Evolutionary conservation across 2,888 invertebrate genomes (phyloP).

Genomic region (Luffia ferchaultella): DNA sequence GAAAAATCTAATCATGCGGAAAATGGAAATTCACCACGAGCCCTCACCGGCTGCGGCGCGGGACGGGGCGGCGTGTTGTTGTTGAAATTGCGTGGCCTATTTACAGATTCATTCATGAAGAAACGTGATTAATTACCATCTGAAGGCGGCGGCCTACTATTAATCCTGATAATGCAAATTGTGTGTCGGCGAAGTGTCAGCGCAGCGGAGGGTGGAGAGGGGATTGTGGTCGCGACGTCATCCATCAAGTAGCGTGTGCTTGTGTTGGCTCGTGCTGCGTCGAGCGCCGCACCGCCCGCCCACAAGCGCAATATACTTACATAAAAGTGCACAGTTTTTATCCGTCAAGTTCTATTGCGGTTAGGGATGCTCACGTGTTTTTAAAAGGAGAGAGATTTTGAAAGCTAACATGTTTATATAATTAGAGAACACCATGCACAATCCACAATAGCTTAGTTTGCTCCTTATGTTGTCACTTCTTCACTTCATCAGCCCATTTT

Average conservation of each 20-base stretch:
- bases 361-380: too few species aligned
- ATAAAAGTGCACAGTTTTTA: too few species aligned
- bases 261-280: too few species aligned
- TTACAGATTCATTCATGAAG: background rate
- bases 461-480: too few species aligned
- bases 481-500: too few species aligned
- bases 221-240: slow-evolving; percentile 24
- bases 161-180: slow-evolving; percentile 36
- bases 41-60: background rate
- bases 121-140: slow-evolving; percentile 4
- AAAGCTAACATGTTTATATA: too few species aligned
- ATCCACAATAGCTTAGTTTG: too few species aligned
- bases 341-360: too few species aligned
- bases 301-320: too few species aligned
- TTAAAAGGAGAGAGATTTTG: too few species aligned
- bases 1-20: background rate
- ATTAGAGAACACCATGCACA: too few species aligned
- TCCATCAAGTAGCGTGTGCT: slow-evolving; percentile 22
- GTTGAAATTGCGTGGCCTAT: background rate
- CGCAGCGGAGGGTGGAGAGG: background rate
- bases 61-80: background rate
- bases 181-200: slow-evolving; percentile 17
- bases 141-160: slow-evolving; percentile 16
- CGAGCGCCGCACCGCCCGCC: too few species aligned
- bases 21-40: background rate